Percentiles rank a stretch among this genome's conserved stretches.
phyloP scores from a whole-genome alignment of 2,113 vertebrate genomes.

The Mirounga angustirostris region DNA sequence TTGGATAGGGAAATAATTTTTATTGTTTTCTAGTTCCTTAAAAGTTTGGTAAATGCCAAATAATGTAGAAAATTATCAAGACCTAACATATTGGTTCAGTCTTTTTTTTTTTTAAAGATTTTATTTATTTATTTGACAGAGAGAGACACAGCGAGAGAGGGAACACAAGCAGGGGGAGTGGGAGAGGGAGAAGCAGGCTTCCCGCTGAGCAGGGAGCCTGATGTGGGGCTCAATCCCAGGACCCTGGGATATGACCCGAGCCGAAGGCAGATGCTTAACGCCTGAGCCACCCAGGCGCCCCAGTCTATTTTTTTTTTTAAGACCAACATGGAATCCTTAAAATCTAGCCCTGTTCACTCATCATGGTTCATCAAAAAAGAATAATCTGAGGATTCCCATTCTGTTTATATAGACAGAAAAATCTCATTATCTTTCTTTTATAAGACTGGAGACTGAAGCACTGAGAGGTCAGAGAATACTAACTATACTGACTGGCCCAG shows the following conservation, averaged over 20 bases:
- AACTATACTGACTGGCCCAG: neutral
- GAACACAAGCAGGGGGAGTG: no score
- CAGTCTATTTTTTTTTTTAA: neutral
- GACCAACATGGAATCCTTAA: slow-evolving; percentile 15
- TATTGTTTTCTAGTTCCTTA: slow-evolving; percentile 29
- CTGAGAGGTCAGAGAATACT: neutral
- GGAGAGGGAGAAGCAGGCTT: no score
- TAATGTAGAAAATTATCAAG: slow-evolving; percentile 54
- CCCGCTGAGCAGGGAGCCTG: no score
- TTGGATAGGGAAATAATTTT: slow-evolving; percentile 43
- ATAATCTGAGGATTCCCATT: slow-evolving; percentile 13
- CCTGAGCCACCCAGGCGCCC: no score
- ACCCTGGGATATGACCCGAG: no score
- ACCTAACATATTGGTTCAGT: neutral
- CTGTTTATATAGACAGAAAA: slow-evolving; percentile 36
- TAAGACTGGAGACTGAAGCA: neutral
- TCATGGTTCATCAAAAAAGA: slow-evolving; percentile 14
- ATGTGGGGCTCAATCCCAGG: no score
- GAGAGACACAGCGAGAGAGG: no score
- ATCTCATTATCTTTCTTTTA: slow-evolving; percentile 37
- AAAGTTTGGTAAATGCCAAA: slow-evolving; percentile 9
- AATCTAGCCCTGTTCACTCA: neutral
- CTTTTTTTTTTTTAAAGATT: neutral
- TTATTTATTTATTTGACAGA: no score
- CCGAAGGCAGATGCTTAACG: no score